Conservation (phyloP, 2,888 invertebrate species). For the Cynaeus angustus region DNA sequence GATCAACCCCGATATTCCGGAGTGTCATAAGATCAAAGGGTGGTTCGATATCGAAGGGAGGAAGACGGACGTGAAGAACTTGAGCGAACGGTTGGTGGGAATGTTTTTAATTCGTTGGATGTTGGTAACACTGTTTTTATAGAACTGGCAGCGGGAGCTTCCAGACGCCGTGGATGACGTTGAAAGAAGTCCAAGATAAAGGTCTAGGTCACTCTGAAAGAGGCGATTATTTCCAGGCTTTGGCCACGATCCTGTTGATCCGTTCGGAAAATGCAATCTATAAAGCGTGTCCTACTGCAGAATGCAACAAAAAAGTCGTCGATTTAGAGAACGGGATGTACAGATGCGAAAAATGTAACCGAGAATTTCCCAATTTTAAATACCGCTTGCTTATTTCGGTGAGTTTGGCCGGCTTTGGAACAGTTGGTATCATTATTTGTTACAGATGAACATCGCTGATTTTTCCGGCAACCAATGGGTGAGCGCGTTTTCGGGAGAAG, state of each 20-base stretch:
- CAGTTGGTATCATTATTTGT: neutral
- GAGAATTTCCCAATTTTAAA: conserved; percentile 88
- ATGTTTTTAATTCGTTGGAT: too few relatives aligned
- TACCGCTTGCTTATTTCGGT: conserved; percentile 88
- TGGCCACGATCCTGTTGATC: conserved; percentile 86
- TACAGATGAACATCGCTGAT: conserved; percentile 89
- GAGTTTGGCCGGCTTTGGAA: conserved; percentile 68
- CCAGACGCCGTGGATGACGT: conserved; percentile 81
- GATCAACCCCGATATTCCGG: conserved; percentile 91
- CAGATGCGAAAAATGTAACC: conserved; percentile 96
- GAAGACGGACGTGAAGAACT: conserved; percentile 76
- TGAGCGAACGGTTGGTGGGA: conserved; percentile 77
- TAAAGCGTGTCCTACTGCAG: conserved; percentile 90
- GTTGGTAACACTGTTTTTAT: conserved; percentile 54
- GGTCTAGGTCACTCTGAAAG: conserved; percentile 84
- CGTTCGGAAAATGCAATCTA: conserved; percentile 90
- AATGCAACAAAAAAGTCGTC: conserved; percentile 96
- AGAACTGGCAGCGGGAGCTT: conserved; percentile 56
- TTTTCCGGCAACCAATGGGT: conserved; percentile 92
- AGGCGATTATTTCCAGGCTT: conserved; percentile 86
- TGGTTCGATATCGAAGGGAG: conserved; percentile 93
- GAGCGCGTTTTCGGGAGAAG: conserved; percentile 91
- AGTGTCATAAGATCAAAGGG: conserved; percentile 88
- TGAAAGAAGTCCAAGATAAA: conserved; percentile 82
- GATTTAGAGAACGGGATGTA: conserved; percentile 91